Evolutionary conservation across 2,888 invertebrate species (phyloP), one percentile per base, ranked within the genome.

Genomic region (Tetrapedia diversipes): DNA sequence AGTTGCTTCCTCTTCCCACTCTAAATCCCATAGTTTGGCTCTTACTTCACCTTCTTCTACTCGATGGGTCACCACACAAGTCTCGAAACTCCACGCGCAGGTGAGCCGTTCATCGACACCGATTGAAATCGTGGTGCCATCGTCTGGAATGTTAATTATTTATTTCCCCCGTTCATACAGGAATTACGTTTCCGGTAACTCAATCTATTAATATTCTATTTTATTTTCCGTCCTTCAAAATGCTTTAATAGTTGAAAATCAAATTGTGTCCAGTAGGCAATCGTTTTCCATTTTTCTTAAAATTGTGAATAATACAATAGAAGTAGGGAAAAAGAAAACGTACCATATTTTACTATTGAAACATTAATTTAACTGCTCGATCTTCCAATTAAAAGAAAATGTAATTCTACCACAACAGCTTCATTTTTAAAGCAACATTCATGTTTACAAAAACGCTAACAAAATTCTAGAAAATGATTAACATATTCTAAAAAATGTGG

Each of bases 111-210:
- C 72, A 72, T 72, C 59, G 78, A 54, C 64, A 78, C 68, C 54
- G 47, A 78, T 71, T 64, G 77, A 67, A 77, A 78, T 78, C 67
- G 43, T 24, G 49, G 54, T 60, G 49, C 51, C 57, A 61, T 77
- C 51, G 60, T 10, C 10, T 77, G 77, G 57, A 78, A 78, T 77
- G 53, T 59, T 63, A 70, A 71, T 77, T 67, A 77, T 77, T 56
- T 43, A n/a, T 34, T 45, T 43, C 32, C 32, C 57, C 32, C n/a
- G 10, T 32, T 22, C 1, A 10, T 4, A 4, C 3, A 32, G 10
- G 4, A 7, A 27, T 45, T 24, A 41, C 22, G 41, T 61, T 47
- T 54, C 19, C 45, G 45, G 16, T 29, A n/a, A 4, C 10, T 29
- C 16, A 8, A 37, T n/a, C 1, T 11, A 10, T 19, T 24, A 14